phyloP scores from a whole-genome alignment of 2,797 vertebrate species.

The Siniperca scherzeri region DNA sequence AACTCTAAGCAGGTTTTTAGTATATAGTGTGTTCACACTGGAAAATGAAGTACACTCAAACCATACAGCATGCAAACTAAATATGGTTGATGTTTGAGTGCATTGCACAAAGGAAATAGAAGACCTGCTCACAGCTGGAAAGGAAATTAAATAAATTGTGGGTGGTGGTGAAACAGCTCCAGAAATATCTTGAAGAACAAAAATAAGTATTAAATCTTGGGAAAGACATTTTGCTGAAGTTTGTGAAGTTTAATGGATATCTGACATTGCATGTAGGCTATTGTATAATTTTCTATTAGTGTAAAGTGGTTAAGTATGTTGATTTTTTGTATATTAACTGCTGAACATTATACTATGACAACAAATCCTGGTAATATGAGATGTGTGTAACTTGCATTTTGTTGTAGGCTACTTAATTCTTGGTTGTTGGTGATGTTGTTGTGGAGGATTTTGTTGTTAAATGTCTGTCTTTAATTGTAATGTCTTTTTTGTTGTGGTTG shows the following conservation, averaged over 20 bases:
- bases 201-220: not conserved
- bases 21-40: not conserved
- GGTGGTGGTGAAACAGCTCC: not conserved
- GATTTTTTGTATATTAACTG: not conserved
- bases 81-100: not conserved
- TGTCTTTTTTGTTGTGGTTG: no score
- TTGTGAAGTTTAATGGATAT: not conserved
- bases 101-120: not conserved
- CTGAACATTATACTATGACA: not conserved
- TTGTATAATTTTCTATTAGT: constrained; percentile 4
- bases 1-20: not conserved
- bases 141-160: not conserved
- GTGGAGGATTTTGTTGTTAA: no score
- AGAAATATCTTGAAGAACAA: not conserved
- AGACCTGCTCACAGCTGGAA: not conserved
- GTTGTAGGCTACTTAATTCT: no score
- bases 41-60: not conserved
- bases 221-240: not conserved
- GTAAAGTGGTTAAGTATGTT: not conserved
- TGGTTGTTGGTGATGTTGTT: no score
- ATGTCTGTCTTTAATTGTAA: no score
- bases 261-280: not conserved
- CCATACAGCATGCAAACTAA: not conserved
- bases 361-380: no score
- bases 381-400: no score